Conservation (phyloP, 2,888 invertebrate genomes). For the Cantharis lateralis region DNA sequence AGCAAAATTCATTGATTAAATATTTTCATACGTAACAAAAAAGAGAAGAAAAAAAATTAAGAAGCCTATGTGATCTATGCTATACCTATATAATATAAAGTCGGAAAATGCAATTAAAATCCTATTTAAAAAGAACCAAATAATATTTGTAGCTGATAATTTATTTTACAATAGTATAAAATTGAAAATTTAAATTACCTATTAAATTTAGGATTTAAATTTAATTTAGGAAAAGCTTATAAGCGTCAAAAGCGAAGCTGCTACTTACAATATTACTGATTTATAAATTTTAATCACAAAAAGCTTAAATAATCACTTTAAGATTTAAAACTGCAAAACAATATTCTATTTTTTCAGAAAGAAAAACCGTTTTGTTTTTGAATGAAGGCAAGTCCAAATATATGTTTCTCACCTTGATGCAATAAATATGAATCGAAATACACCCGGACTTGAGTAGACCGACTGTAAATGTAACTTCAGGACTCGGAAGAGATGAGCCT, state of each 20-base stretch:
- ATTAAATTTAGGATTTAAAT: neutral
- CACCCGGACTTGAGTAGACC: slow-evolving; percentile 48
- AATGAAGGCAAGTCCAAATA: slow-evolving; percentile 9
- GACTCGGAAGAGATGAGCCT: slow-evolving; percentile 45
- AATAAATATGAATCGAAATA: slow-evolving; percentile 43
- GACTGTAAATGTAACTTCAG: slow-evolving; percentile 26
- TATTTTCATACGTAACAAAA: neutral
- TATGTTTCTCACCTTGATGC: slow-evolving; percentile 37
- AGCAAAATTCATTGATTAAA: neutral
- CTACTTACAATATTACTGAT: slow-evolving; percentile 17
- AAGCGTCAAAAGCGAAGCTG: slow-evolving; percentile 13
- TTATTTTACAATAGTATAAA: too few relatives aligned
- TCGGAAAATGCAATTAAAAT: neutral
- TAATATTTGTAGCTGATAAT: neutral
- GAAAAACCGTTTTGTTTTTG: neutral
- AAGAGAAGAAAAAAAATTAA: neutral
- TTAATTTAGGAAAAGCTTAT: slow-evolving; percentile 1
- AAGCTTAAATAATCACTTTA: neutral
- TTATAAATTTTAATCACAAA: slow-evolving; percentile 1
- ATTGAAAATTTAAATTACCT: neutral
- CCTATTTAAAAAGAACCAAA: neutral
- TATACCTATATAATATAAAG: neutral
- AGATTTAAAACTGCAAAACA: neutral
- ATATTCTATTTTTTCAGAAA: neutral
- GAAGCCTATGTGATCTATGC: neutral